Conservation (phyloP, 2,797 vertebrate genomes). For the Gambelia wislizenii region DNA sequence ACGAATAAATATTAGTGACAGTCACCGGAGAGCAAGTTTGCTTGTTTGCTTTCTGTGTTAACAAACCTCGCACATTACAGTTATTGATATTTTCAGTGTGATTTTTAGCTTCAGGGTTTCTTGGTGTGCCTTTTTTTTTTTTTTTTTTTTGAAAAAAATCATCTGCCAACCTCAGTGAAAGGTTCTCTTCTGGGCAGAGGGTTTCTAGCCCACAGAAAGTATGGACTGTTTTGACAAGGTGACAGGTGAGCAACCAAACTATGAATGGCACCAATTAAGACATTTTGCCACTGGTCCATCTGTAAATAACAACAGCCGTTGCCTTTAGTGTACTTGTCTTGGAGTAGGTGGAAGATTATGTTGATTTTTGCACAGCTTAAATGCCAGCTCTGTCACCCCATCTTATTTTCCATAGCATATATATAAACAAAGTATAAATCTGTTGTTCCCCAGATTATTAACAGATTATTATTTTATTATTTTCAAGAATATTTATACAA, state of each 20-base stretch:
- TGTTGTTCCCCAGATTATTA: no score
- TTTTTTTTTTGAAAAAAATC: conserved; percentile 69
- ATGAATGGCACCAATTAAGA: conserved; percentile 51
- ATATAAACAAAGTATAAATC: no score
- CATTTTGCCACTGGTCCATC: conserved; percentile 49
- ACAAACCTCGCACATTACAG: conserved; percentile 79
- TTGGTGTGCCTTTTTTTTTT: conserved; percentile 55
- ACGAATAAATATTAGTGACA: conserved; percentile 87
- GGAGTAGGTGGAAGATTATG: not conserved
- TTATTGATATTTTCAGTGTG: conserved; percentile 83
- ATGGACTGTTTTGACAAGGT: conserved; percentile 77
- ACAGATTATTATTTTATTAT: no score
- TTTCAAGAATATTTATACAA: not conserved
- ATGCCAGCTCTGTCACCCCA: not conserved
- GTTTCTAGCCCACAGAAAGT: conserved; percentile 64
- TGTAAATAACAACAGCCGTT: conserved; percentile 51
- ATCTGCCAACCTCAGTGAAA: conserved; percentile 69
- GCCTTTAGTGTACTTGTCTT: not conserved
- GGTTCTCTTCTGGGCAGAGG: conserved; percentile 67
- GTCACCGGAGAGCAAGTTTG: conserved; percentile 80
- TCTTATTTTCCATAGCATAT: not conserved
- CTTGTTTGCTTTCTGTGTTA: conserved; percentile 79
- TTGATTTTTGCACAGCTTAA: not conserved
- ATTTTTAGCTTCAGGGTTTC: conserved; percentile 38
- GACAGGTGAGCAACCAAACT: conserved; percentile 65